Percentiles rank a stretch among this genome's conserved stretches.
Evolutionary conservation across 2,888 invertebrate genomes (phyloP).

Genomic region (Pammene fasciana): DNA sequence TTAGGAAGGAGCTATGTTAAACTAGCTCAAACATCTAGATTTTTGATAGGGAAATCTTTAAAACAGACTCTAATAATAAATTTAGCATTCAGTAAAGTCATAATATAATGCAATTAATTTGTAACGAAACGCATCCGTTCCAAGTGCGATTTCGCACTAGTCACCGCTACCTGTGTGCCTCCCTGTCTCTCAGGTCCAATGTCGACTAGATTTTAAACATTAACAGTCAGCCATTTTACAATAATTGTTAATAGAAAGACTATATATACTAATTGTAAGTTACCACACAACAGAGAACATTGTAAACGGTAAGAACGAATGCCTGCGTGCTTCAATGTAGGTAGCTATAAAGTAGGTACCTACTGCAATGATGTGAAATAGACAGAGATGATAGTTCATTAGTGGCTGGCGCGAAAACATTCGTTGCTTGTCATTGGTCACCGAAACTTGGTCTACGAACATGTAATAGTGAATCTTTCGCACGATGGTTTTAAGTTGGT

Average conservation of each 20-base stretch:
- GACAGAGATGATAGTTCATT: no score
- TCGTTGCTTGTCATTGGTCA: no score
- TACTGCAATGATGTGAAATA: not conserved
- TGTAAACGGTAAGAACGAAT: not conserved
- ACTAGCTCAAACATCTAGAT: no score
- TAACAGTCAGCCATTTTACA: not conserved
- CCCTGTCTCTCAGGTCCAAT: not conserved
- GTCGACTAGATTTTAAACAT: not conserved
- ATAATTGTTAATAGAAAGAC: conserved; percentile 17
- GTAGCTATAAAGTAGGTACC: not conserved
- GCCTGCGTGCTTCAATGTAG: conserved; percentile 4
- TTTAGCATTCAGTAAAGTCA: not conserved
- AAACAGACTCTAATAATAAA: no score
- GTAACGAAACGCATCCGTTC: conserved; percentile 12
- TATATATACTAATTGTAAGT: not conserved
- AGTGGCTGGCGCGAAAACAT: no score
- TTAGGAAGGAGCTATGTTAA: not conserved
- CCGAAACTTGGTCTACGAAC: no score
- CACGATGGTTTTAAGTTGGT: no score
- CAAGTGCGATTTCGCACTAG: not conserved
- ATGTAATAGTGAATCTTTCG: no score
- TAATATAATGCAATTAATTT: conserved; percentile 2
- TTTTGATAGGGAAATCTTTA: not conserved
- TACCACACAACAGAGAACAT: conserved; percentile 2
- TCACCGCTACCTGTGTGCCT: conserved; percentile 17